These are phyloP conservation scores for Centropus bengalensis DNA, from an alignment of 2,113 vertebrate genomes.

Conservation along the genomic window DNA sequence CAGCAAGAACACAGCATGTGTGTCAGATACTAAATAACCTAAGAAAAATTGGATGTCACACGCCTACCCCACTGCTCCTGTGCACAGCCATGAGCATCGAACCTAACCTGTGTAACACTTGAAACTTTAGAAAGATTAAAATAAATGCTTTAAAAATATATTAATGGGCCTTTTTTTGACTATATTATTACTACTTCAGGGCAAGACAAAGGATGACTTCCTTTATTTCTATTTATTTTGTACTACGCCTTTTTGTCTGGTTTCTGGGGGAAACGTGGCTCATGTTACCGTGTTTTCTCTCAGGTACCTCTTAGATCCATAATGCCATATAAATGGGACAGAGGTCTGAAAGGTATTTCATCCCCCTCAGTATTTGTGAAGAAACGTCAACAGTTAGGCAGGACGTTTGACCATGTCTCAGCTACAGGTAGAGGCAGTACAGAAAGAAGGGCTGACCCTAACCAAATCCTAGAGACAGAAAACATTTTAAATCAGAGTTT, in stretches of 20 bases:
- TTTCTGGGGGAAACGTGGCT: neutral
- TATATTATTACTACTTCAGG: neutral
- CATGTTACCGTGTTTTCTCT: neutral
- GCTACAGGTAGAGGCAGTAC: neutral
- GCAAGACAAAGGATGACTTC: neutral
- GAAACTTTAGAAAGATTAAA: neutral
- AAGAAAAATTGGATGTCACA: conserved; percentile 34
- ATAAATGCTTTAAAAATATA: neutral
- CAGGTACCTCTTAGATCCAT: neutral
- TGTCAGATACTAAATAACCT: conserved; percentile 43
- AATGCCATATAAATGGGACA: neutral
- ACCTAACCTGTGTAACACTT: neutral
- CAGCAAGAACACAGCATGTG: conserved; percentile 49
- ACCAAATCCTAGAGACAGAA: neutral
- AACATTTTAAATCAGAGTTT: neutral
- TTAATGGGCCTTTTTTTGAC: accelerated
- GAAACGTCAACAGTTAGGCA: neutral
- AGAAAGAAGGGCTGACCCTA: neutral
- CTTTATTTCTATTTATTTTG: neutral
- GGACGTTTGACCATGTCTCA: neutral
- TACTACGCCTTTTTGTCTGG: neutral
- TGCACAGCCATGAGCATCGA: neutral
- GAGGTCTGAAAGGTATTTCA: neutral
- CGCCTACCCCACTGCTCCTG: neutral
- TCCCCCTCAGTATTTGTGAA: neutral